Conservation (phyloP, 2,797 vertebrate genomes). For the Tadarida brasiliensis region DNA sequence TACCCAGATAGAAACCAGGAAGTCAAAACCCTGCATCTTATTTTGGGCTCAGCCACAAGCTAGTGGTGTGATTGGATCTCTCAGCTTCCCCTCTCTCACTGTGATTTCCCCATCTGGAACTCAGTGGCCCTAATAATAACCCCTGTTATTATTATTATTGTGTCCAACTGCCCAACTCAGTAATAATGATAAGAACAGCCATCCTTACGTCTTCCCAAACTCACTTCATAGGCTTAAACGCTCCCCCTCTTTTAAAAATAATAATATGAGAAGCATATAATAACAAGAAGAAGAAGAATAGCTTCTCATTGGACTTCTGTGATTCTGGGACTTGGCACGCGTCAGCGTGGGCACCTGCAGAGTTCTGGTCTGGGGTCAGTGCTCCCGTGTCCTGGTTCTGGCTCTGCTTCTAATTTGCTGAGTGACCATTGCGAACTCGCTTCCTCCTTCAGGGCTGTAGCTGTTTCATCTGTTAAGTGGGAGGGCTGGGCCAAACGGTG, state of each 20-base stretch:
- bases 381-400: not conserved
- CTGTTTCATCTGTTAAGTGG: not conserved
- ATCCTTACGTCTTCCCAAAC: not conserved
- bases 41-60: constrained; percentile 6
- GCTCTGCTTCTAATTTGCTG: not conserved
- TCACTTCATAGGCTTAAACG: not conserved
- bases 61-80: not conserved
- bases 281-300: not conserved
- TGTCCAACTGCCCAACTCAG: not conserved
- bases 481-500: not conserved
- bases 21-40: not conserved
- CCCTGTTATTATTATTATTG: no score
- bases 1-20: not conserved
- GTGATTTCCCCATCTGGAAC: not conserved
- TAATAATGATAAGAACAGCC: not conserved
- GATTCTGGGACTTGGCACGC: not conserved
- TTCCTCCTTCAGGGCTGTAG: not conserved
- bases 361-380: not conserved
- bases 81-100: not conserved
- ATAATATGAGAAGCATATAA: not conserved
- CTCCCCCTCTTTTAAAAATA: not conserved
- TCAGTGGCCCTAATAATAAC: not conserved
- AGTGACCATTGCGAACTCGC: not conserved
- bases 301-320: not conserved
- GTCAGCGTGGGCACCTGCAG: not conserved